Evolutionary conservation across 2,888 invertebrate genomes (phyloP).

Genomic region (Tachina grossa): DNA sequence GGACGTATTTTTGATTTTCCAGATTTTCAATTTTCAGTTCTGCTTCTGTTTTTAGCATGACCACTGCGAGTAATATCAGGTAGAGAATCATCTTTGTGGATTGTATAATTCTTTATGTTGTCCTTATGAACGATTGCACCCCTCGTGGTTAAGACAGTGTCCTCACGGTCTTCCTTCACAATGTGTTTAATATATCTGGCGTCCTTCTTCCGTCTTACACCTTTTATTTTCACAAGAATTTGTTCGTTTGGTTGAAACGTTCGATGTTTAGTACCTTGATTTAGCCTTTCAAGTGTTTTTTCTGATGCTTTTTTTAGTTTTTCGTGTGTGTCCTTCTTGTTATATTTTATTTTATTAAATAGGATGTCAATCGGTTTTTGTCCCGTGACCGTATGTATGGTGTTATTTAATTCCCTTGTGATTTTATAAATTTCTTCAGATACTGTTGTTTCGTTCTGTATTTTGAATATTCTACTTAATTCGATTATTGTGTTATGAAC

Average conservation of each 20-base stretch:
- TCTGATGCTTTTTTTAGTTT: neutral
- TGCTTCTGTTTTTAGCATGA: too few relatives aligned
- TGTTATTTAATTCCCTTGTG: conserved; percentile 25
- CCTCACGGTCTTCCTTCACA: conserved; percentile 38
- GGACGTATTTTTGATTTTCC: neutral
- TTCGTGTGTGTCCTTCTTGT: neutral
- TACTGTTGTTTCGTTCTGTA: conserved; percentile 15
- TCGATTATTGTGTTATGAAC: too few relatives aligned
- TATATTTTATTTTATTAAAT: conserved; percentile 21
- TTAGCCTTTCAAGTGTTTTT: neutral
- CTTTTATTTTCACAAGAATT: too few relatives aligned
- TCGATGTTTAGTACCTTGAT: neutral
- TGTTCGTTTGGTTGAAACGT: neutral
- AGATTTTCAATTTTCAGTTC: neutral
- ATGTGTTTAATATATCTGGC: conserved; percentile 25
- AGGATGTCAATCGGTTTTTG: conserved; percentile 21
- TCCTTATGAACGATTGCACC: neutral
- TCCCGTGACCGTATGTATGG: conserved; percentile 53
- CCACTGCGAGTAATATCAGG: too few relatives aligned
- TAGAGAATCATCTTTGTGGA: too few relatives aligned
- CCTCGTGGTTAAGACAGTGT: conserved; percentile 22
- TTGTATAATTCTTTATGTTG: too few relatives aligned
- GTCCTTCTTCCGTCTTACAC: conserved; percentile 14
- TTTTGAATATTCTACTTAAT: conserved; percentile 26
- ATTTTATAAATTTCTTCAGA: conserved; percentile 16